Evolutionary conservation across 2,888 invertebrate genomes (phyloP).

Genomic region (Spodoptera exigua): DNA sequence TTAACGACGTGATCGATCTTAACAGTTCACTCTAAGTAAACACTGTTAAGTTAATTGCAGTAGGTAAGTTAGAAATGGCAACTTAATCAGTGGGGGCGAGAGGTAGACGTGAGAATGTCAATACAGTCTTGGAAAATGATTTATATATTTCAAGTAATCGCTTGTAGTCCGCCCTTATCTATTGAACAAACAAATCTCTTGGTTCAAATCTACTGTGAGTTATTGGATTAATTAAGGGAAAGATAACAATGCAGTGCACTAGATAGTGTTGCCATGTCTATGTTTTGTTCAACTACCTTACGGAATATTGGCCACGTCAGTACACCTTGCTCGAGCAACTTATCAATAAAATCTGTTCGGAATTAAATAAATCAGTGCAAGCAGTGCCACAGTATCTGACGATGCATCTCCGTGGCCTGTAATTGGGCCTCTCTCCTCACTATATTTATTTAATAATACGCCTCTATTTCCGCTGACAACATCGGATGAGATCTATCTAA

Average conservation of each 20-base stretch:
- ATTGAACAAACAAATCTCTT: conserved; percentile 41
- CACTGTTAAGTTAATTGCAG: conserved; percentile 2
- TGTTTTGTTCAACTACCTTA: conserved; percentile 16
- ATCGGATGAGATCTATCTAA: conserved; percentile 56
- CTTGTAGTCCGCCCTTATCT: conserved; percentile 34
- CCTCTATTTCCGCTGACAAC: conserved; percentile 68
- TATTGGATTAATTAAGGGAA: conserved; percentile 48
- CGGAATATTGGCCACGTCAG: conserved; percentile 30
- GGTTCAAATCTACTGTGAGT: conserved; percentile 45
- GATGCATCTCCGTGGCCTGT: conserved; percentile 62
- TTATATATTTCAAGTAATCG: conserved; percentile 37
- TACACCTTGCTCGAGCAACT: conserved; percentile 29
- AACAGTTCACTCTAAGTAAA: background rate
- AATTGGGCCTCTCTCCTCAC: conserved; percentile 63
- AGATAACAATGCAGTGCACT: conserved; percentile 37
- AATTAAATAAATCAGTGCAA: conserved; percentile 64
- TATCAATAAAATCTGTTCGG: conserved; percentile 60
- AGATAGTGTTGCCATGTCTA: conserved; percentile 16
- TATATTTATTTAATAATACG: conserved; percentile 72
- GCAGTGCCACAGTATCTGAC: conserved; percentile 55
- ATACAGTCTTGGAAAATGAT: conserved; percentile 16
- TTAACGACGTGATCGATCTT: conserved; percentile 20
- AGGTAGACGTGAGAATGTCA: conserved; percentile 14
- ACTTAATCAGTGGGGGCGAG: conserved; percentile 2
- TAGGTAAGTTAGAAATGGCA: background rate